Percentiles rank a stretch among this genome's conserved stretches.
Evolutionary conservation across 2,113 vertebrate genomes (phyloP).

Genomic region (Mohoua ochrocephala): DNA sequence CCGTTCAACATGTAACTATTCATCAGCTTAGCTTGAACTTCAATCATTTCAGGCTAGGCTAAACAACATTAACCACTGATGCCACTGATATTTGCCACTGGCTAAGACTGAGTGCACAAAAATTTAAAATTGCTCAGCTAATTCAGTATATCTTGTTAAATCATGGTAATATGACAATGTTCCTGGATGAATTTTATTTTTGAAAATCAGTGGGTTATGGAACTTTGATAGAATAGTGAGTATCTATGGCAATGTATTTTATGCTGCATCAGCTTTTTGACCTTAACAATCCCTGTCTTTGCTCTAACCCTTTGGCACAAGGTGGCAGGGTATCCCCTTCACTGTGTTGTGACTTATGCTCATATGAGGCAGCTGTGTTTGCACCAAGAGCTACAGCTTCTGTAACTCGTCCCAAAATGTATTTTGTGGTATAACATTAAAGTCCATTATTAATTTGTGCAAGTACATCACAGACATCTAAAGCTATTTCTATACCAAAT

Average conservation of each 20-base stretch:
- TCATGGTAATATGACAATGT: not conserved
- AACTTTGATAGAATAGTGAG: not conserved
- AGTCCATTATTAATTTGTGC: not conserved
- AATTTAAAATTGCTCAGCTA: not conserved
- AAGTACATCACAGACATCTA: not conserved
- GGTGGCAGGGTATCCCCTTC: not conserved
- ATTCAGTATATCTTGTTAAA: not conserved
- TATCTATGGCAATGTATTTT: not conserved
- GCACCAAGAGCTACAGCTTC: not conserved
- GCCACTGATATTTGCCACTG: not conserved
- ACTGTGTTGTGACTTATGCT: not conserved
- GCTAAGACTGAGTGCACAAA: not conserved
- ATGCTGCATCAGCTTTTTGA: not conserved
- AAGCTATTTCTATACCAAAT: not conserved
- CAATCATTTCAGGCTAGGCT: slow-evolving; percentile 3
- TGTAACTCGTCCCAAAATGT: not conserved
- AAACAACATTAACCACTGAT: not conserved
- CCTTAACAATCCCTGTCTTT: not conserved
- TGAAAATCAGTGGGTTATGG: not conserved
- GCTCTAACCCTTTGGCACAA: not conserved
- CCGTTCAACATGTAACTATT: not conserved
- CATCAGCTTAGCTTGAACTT: slow-evolving; percentile 29
- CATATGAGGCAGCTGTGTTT: not conserved
- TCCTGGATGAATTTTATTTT: not conserved
- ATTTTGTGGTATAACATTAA: not conserved